These are phyloP conservation scores for Platycheirus albimanus DNA, from an alignment of 2,888 invertebrate genomes.

Conservation along the genomic window DNA sequence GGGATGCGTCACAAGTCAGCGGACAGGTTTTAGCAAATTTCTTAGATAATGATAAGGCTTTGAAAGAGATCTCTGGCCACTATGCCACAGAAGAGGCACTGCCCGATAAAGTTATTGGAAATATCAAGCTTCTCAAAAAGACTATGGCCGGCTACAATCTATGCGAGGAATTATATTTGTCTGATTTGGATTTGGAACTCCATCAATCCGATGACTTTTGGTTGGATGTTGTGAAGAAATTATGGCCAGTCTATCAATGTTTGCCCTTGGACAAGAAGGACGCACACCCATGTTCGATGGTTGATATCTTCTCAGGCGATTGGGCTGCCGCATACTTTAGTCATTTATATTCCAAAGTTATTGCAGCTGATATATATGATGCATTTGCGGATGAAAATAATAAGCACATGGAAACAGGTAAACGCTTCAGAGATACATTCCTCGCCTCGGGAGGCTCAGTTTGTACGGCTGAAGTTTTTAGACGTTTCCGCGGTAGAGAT, in stretches of 20 bases:
- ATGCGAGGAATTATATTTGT: conserved; percentile 91
- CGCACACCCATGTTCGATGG: conserved; percentile 93
- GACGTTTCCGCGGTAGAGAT: conserved; percentile 95
- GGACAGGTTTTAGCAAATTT: conserved; percentile 93
- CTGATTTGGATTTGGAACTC: conserved; percentile 92
- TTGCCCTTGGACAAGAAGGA: conserved; percentile 91
- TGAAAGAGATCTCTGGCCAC: conserved; percentile 88
- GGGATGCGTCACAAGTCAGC: conserved; percentile 95
- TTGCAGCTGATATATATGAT: conserved; percentile 95
- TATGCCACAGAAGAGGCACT: conserved; percentile 89
- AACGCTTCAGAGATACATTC: conserved; percentile 91
- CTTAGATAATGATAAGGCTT: conserved; percentile 86
- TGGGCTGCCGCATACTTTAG: conserved; percentile 94
- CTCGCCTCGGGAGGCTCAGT: conserved; percentile 92
- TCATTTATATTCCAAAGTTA: conserved; percentile 92
- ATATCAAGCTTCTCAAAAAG: conserved; percentile 86
- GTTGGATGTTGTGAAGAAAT: conserved; percentile 89
- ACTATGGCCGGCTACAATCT: conserved; percentile 92
- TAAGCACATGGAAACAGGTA: conserved; percentile 84
- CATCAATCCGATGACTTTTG: conserved; percentile 91
- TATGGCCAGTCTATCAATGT: conserved; percentile 92
- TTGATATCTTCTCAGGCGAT: conserved; percentile 91
- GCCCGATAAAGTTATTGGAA: conserved; percentile 86
- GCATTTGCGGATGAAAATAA: conserved; percentile 86
- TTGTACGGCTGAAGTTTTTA: conserved; percentile 92